These are phyloP conservation scores for Microplitis manilae DNA, from an alignment of 2,888 invertebrate genomes.

Conservation along the genomic window DNA sequence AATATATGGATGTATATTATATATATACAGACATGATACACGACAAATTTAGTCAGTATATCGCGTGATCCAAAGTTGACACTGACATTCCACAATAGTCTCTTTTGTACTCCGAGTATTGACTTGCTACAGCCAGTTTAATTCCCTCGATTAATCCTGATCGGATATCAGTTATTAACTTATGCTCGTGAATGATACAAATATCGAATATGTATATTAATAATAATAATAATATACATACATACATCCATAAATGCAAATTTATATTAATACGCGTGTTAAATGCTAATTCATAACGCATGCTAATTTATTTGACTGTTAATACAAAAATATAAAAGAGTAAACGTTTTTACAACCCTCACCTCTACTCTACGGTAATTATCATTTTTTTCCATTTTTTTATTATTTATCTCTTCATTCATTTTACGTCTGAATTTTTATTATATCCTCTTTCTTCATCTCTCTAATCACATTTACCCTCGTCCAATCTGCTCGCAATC, in stretches of 20 bases:
- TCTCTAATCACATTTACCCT: slow-evolving; percentile 19
- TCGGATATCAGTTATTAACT: slow-evolving; percentile 48
- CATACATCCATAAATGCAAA: neutral
- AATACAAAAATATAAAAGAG: slow-evolving; percentile 18
- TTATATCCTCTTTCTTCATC: slow-evolving; percentile 17
- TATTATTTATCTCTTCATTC: slow-evolving; percentile 24
- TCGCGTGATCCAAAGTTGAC: slow-evolving; percentile 52
- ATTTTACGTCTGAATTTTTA: neutral
- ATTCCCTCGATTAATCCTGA: slow-evolving; percentile 46
- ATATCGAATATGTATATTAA: slow-evolving; percentile 44
- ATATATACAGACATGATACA: slow-evolving; percentile 17
- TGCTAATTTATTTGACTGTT: slow-evolving; percentile 8
- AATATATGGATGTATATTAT: neutral
- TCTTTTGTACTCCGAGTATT: slow-evolving; percentile 35
- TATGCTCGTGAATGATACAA: slow-evolving; percentile 24
- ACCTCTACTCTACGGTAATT: slow-evolving; percentile 32
- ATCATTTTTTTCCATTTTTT: slow-evolving; percentile 32
- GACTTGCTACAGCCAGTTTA: slow-evolving; percentile 44
- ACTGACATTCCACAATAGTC: slow-evolving; percentile 48
- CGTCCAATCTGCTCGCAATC: slow-evolving; percentile 26
- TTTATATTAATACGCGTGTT: slow-evolving; percentile 22
- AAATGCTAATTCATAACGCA: slow-evolving; percentile 35
- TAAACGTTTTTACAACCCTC: slow-evolving; percentile 19
- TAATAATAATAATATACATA: slow-evolving; percentile 18
- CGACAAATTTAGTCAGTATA: slow-evolving; percentile 24